Evolutionary conservation across 2,888 invertebrate genomes (phyloP), one percentile per base, ranked within the genome.

Genomic region (Deilephila porcellus): DNA sequence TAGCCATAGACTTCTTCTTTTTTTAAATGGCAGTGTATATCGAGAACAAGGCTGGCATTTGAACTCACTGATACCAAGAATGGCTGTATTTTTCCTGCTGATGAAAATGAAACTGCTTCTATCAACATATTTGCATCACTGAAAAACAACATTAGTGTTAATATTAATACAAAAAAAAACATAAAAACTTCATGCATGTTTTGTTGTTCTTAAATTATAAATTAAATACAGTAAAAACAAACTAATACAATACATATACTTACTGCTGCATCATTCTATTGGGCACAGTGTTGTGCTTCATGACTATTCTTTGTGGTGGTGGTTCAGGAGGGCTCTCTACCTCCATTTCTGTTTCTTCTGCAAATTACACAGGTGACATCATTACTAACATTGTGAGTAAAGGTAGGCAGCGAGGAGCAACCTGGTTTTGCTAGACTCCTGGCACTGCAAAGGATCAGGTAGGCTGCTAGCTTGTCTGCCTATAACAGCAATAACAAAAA

Each of bases 1-100:
- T 99, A 99, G n/a, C 99, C 99, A 85, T 98, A 98, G 19, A 99
- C 98, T 95, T 99, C 99, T 82, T 97, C 97, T 85, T 97, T 97
- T n/a, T 98, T 98, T 81, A 99, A 95, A 91, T 99, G 99, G 85
- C 98, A 98, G 89, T 99, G 99, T 82, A 99, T 97, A 90, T 99
- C 99, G 86, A 98, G 97, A 76, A 99, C 95, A 29, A 99, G 95
- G 75, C 97, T 96, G 2, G 98, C 97, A 84, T 98, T 98, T 32
- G 98, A 97, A 74, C 97, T 97, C 76, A 99, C 96, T 29, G 98
- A 97, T 7, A 99, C 96, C 73, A 98, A 93, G 90, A 99, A 99
- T 17, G 99, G 99, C 90, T 99, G 99, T 74, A 98, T 97, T 93
- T 98, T 98, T 7, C 98, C 98, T 76, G 98, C 94, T 67, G 97